phyloP scores from a whole-genome alignment of 2,888 invertebrate species.

The Drosophila basisetae region DNA sequence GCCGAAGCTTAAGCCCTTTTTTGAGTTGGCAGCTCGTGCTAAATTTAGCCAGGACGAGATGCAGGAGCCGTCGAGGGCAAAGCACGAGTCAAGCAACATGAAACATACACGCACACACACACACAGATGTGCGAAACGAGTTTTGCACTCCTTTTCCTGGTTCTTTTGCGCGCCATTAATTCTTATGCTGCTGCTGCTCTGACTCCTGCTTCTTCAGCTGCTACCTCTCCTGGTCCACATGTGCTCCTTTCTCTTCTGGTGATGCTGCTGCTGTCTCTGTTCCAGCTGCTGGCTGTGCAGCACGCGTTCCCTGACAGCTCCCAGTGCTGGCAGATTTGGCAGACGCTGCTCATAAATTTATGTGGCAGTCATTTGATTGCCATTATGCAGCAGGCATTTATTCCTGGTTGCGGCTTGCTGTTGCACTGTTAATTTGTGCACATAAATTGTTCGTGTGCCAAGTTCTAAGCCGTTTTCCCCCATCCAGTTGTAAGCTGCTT shows the following conservation, averaged over 20 bases:
- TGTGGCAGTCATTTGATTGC: conserved; percentile 74
- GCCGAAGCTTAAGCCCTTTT: conserved; percentile 37
- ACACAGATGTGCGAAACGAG: conserved; percentile 41
- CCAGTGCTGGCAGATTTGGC: conserved; percentile 42
- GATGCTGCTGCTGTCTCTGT: background rate
- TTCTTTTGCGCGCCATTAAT: conserved; percentile 32
- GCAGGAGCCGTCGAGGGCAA: conserved; percentile 23
- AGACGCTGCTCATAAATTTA: conserved; percentile 73
- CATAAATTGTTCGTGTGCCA: conserved; percentile 62
- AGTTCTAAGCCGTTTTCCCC: conserved; percentile 31
- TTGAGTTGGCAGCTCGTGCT: conserved; percentile 56
- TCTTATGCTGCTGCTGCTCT: conserved; percentile 21
- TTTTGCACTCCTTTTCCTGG: conserved; percentile 66
- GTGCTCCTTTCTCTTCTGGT: conserved; percentile 2
- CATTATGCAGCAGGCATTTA: conserved; percentile 29
- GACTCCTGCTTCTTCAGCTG: conserved; percentile 14
- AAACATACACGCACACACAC: conserved; percentile 9
- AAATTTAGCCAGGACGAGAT: conserved; percentile 60
- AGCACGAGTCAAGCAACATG: conserved; percentile 13
- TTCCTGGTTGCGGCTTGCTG: conserved; percentile 11
- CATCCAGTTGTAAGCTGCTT: conserved; percentile 8
- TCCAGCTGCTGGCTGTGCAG: conserved; percentile 30
- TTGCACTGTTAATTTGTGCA: conserved; percentile 66
- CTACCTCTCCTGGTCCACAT: conserved; percentile 6
- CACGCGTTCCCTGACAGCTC: conserved; percentile 33